Evolutionary conservation across 2,113 vertebrate species (phyloP).

Genomic region (Eurypyga helias): DNA sequence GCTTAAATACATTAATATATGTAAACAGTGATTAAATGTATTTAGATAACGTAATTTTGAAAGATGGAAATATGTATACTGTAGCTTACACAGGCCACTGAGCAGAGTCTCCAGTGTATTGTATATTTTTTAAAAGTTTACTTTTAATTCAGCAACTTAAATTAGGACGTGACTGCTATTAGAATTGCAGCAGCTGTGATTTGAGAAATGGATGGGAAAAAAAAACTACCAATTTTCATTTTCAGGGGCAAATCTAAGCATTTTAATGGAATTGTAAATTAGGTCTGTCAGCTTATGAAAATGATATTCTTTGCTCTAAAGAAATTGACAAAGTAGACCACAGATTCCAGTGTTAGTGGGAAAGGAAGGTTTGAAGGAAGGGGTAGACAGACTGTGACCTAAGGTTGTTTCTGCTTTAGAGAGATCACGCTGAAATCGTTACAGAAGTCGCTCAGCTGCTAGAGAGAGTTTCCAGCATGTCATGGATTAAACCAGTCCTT

Average conservation of each 20-base stretch:
- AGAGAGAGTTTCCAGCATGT: background rate
- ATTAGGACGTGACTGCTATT: slow-evolving; percentile 32
- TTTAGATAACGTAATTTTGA: slow-evolving; percentile 40
- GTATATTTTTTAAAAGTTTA: slow-evolving; percentile 38
- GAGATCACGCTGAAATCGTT: background rate
- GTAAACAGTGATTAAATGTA: slow-evolving; percentile 48
- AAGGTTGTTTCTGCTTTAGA: background rate
- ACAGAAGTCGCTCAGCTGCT: background rate
- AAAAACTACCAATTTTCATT: slow-evolving; percentile 26
- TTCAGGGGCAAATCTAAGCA: slow-evolving; percentile 30
- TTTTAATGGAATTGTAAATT: slow-evolving; percentile 64
- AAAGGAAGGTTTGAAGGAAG: background rate
- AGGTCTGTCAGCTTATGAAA: slow-evolving; percentile 48
- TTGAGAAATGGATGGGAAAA: slow-evolving; percentile 46
- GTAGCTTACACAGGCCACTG: background rate
- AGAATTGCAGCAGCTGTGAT: slow-evolving; percentile 17
- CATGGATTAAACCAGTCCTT: background rate
- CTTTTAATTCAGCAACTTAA: slow-evolving; percentile 51
- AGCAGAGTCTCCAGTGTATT: slow-evolving; percentile 16
- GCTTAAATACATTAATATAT: background rate
- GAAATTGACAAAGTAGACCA: background rate
- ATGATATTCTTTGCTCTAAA: slow-evolving; percentile 38
- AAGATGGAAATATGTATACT: background rate
- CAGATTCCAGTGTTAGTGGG: background rate
- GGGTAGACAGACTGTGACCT: background rate